Evolutionary conservation across 2,888 invertebrate species (phyloP).

Genomic region (Siphonodentalium dalli): DNA sequence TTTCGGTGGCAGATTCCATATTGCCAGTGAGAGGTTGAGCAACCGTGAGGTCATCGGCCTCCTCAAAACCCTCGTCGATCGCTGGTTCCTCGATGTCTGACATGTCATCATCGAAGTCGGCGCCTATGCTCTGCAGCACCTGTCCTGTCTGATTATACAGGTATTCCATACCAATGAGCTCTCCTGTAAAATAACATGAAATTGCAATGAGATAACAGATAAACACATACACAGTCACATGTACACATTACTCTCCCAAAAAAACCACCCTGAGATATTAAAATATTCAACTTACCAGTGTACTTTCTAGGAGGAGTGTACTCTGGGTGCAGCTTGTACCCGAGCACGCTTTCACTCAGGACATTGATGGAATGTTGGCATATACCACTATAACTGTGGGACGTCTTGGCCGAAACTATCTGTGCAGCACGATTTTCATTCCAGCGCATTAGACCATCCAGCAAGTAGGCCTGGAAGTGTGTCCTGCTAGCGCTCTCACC

Average conservation of each 20-base stretch:
- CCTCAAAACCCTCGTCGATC: slow-evolving; percentile 28
- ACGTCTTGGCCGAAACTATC: no score
- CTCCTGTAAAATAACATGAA: slow-evolving; percentile 18
- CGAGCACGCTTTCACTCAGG: slow-evolving; percentile 17
- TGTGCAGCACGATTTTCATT: no score
- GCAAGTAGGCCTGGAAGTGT: no score
- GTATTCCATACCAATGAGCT: slow-evolving; percentile 33
- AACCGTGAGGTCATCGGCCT: slow-evolving; percentile 12
- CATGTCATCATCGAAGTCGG: slow-evolving; percentile 4
- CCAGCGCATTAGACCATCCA: no score
- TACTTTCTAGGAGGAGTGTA: slow-evolving; percentile 19
- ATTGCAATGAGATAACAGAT: not conserved
- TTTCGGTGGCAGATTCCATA: no score
- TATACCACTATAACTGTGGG: slow-evolving; percentile 16
- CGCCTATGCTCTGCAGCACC: slow-evolving; percentile 17
- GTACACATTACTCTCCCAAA: not conserved
- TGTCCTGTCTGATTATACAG: slow-evolving; percentile 24
- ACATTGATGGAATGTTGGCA: slow-evolving; percentile 22
- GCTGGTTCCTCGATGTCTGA: slow-evolving; percentile 2
- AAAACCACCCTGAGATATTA: no score
- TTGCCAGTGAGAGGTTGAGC: no score
- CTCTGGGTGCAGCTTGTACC: slow-evolving; percentile 10
- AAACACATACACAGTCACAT: not conserved
- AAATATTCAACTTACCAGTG: slow-evolving; percentile 17
- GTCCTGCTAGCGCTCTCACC: no score